phyloP scores from a whole-genome alignment of 2,888 invertebrate species.

The Andrena chrysosceles region DNA sequence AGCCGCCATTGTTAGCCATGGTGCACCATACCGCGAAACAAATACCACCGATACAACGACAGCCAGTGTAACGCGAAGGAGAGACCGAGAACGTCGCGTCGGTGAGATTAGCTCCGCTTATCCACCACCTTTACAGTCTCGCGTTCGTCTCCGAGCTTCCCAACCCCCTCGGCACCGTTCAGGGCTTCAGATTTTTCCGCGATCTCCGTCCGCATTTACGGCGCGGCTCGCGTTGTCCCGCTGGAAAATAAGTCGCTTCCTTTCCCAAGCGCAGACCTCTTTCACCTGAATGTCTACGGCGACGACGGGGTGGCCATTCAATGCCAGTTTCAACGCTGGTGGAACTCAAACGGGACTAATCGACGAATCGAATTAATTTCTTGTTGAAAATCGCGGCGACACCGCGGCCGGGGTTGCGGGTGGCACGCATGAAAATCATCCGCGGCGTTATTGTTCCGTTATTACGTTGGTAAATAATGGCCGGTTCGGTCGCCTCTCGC shows the following conservation, averaged over 20 bases:
- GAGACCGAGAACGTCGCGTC: constrained; percentile 27
- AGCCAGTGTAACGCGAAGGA: constrained; percentile 28
- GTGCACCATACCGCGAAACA: constrained; percentile 73
- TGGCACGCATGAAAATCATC: constrained; percentile 76
- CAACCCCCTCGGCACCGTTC: not conserved
- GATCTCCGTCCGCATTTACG: constrained; percentile 13
- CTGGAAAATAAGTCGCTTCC: constrained; percentile 31
- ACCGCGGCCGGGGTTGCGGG: not conserved
- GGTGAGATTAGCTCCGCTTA: constrained; percentile 65
- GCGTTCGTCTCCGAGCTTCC: constrained; percentile 1
- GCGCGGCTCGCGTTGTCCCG: constrained; percentile 7
- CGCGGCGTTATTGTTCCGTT: constrained; percentile 75
- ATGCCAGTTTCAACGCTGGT: constrained; percentile 2
- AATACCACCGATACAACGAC: constrained; percentile 58
- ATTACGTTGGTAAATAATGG: constrained; percentile 67
- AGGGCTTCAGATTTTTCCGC: constrained; percentile 39
- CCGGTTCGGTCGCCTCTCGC: constrained; percentile 56
- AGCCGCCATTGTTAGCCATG: constrained; percentile 65
- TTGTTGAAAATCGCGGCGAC: not conserved
- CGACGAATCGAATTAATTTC: constrained; percentile 26
- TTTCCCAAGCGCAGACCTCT: not conserved
- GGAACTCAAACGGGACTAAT: constrained; percentile 9
- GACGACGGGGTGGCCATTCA: constrained; percentile 22
- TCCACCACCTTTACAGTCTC: constrained; percentile 49
- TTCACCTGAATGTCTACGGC: constrained; percentile 18